A percentile compares a stretch with the other conserved stretches of the same genome.
Evolutionary conservation across 2,113 vertebrate species (phyloP).

Genomic region (Terrapene triunguis): DNA sequence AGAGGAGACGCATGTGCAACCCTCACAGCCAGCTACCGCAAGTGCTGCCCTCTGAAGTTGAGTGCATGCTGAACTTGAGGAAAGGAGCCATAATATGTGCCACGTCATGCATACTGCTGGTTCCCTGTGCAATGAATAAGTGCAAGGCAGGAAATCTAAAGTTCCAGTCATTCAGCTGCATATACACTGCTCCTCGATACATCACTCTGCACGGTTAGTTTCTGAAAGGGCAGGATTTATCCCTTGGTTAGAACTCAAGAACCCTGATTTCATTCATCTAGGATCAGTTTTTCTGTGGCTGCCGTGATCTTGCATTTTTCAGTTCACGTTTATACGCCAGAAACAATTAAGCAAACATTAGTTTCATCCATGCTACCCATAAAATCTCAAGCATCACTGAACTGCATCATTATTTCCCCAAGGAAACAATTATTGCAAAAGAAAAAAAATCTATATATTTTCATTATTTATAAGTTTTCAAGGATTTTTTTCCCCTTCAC

Average conservation of each 20-base stretch:
- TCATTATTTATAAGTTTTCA: neutral
- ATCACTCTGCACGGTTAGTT: accelerated
- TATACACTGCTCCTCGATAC: neutral
- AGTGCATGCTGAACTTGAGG: neutral
- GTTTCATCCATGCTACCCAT: slow-evolving; percentile 6
- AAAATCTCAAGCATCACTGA: slow-evolving; percentile 28
- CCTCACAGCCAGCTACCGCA: neutral
- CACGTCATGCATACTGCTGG: neutral
- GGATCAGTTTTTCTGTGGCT: accelerated
- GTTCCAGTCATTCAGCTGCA: neutral
- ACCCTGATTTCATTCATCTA: neutral
- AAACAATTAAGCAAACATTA: slow-evolving; percentile 43
- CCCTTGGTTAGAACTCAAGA: neutral
- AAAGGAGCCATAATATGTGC: neutral
- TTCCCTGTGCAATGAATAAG: neutral
- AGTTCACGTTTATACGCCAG: neutral
- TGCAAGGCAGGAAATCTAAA: neutral
- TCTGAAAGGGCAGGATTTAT: neutral
- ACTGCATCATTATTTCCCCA: slow-evolving; percentile 30
- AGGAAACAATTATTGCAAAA: slow-evolving; percentile 10
- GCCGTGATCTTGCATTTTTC: slow-evolving; percentile 8
- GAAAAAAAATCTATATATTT: slow-evolving; percentile 22
- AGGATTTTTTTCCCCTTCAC: neutral
- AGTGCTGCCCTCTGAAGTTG: neutral
- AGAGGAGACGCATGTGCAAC: neutral